Percentiles rank a stretch among this genome's conserved stretches.
Conservation (phyloP, 1,140 invertebrate genomes). For the Yoshiicerus persimilis region DNA sequence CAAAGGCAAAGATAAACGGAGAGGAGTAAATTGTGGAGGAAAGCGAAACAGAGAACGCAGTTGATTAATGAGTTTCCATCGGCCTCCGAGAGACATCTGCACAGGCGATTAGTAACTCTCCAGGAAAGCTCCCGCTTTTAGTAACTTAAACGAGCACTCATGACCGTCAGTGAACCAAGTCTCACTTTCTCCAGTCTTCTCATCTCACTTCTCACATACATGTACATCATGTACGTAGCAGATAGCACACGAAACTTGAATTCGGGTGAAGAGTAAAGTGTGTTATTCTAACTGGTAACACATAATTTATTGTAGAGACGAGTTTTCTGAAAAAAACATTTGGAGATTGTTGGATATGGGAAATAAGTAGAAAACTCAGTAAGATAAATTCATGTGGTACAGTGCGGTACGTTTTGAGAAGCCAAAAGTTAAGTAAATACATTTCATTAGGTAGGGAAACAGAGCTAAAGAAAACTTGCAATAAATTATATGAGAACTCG, state of each 20-base stretch:
- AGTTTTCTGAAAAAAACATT: neutral
- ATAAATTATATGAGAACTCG: neutral
- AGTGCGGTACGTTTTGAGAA: neutral
- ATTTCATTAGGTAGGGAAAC: neutral
- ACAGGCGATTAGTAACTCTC: neutral
- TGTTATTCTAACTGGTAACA: neutral
- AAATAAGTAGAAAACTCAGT: neutral
- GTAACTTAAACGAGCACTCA: neutral
- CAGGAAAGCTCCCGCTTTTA: neutral
- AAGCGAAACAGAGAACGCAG: neutral
- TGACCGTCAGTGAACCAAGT: neutral
- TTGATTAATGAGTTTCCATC: slow-evolving; percentile 35
- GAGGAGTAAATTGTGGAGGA: neutral
- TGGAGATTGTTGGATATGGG: neutral
- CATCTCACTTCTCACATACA: neutral
- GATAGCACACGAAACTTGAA: neutral
- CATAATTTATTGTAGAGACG: neutral
- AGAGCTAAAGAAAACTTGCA: neutral
- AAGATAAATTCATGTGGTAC: neutral
- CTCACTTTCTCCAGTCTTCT: neutral
- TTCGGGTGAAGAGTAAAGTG: neutral
- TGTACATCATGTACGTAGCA: neutral
- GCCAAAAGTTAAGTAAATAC: neutral
- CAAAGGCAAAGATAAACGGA: neutral
- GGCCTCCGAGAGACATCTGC: slow-evolving; percentile 34